Conservation (phyloP, 2,113 vertebrate species). For the Sminthopsis crassicaudata region DNA sequence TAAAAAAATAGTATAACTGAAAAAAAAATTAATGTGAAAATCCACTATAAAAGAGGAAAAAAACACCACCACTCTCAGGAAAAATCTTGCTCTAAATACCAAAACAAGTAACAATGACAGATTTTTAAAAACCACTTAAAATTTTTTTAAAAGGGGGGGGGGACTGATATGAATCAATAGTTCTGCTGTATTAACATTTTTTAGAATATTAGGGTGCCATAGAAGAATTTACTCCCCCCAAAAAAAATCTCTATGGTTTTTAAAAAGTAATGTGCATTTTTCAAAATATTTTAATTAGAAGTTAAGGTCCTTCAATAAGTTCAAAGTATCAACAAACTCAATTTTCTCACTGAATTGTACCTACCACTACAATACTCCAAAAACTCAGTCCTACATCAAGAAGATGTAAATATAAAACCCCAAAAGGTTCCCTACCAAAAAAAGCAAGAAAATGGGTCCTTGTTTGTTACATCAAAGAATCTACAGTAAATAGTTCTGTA, state of each 20-base stretch:
- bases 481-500: background rate
- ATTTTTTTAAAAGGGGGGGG: background rate
- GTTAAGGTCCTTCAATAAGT: background rate
- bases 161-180: background rate
- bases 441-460: background rate
- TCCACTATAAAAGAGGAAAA: background rate
- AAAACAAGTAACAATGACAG: background rate
- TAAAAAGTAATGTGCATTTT: rapidly evolving
- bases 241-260: background rate
- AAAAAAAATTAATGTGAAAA: background rate
- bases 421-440: background rate
- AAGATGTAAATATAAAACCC: background rate
- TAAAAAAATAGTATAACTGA: background rate
- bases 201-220: background rate
- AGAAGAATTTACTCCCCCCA: background rate
- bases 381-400: background rate
- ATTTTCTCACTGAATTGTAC: background rate
- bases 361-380: background rate
- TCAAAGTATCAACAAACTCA: background rate
- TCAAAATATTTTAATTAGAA: background rate
- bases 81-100: background rate
- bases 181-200: background rate
- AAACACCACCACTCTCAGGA: background rate
- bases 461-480: background rate
- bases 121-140: background rate